Conservation (phyloP, 2,797 vertebrate species). For the Lophius americanus region DNA sequence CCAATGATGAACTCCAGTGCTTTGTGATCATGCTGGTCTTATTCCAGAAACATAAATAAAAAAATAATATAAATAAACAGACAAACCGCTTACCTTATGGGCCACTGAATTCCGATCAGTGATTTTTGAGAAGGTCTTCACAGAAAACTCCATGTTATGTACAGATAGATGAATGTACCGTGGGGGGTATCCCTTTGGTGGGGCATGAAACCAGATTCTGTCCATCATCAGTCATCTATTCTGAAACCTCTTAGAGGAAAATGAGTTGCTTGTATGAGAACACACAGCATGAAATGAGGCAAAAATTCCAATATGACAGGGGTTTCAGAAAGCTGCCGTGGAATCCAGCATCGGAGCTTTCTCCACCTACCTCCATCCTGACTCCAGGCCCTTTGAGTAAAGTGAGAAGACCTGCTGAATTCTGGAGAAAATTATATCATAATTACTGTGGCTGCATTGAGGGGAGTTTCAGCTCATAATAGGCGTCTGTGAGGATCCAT, state of each 20-base stretch:
- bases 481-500: slow-evolving; percentile 71
- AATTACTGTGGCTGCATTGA: slow-evolving; percentile 67
- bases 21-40: no score
- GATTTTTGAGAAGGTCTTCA: no score
- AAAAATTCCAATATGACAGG: background rate
- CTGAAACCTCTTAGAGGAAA: background rate
- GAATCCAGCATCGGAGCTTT: slow-evolving; percentile 39
- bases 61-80: no score
- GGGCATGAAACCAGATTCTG: no score
- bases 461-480: slow-evolving; percentile 56
- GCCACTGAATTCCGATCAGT: no score
- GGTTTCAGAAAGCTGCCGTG: slow-evolving; percentile 23
- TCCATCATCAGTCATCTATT: no score
- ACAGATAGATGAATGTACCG: no score
- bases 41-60: no score
- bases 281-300: background rate
- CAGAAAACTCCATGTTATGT: no score
- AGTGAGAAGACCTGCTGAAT: slow-evolving; percentile 74
- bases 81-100: no score
- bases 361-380: slow-evolving; percentile 40
- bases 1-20: no score
- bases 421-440: slow-evolving; percentile 77
- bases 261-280: background rate
- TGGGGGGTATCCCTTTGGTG: no score
- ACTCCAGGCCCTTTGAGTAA: slow-evolving; percentile 69